Base-by-base conservation (phyloP, 2,888 invertebrate genomes). In the Eupithecia pulchellata region DNA sequence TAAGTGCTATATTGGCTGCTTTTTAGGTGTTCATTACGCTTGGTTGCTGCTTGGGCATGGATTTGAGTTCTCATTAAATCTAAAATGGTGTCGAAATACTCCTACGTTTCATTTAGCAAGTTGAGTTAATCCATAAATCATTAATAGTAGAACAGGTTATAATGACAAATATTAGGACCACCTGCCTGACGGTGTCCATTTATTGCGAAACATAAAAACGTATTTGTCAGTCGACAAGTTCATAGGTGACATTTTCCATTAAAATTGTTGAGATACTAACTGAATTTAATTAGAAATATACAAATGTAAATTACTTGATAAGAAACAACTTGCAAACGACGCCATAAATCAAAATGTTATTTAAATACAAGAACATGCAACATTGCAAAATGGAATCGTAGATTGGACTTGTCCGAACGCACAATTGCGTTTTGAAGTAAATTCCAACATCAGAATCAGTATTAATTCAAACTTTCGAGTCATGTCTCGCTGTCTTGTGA, bases 151-250 rank as follows among this genome's bases (percentile, higher is more conserved):
- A 68, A 68, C 62, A 36, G 64, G 71, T 58, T 68, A 71, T 75
- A 64, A 69, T 64, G 57, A 64, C 47, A 71, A 75, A 76, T 79
- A 77, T 77, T 76, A 75, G 36, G 75, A 71, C 79, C 81, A 82
- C 80, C 81, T 79, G 80, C 73, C 72, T 77, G 70, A 66, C 77
- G 70, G 69, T 76, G 76, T 76, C 75, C 20, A 75, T 71, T 78
- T 70, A 70, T 79, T 77, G 77, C 78, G 75, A 81, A 79, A 81
- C 73, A 71, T 65, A 70, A 55, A 71, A 73, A 71, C 52, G 65
- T 74, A 64, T n/a, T 11, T 61, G 34, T 64, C 57, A 64, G 39
- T 60, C 20, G 76, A 79, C 77, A 71, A 72, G 79, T 79, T 75
- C 66, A 63, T 64, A 69, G 47, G 64, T 66, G 60, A 61, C 32